phyloP scores from a whole-genome alignment of 92 coral and sea anemone species.

The Phenganax marumi region DNA sequence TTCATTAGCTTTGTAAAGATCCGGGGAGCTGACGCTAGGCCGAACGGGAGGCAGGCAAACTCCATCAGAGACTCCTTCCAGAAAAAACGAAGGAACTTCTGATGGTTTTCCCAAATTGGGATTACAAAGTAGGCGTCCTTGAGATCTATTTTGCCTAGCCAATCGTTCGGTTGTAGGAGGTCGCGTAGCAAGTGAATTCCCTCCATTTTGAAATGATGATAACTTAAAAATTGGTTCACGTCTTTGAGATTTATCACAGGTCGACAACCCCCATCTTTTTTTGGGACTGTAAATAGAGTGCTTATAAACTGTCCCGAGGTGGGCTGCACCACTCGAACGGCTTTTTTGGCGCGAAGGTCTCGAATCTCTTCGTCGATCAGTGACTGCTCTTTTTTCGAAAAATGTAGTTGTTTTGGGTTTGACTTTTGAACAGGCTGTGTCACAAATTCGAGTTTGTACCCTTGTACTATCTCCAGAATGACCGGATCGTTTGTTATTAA shows the following conservation, averaged over 20 bases:
- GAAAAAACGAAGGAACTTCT: neutral
- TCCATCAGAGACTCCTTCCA: neutral
- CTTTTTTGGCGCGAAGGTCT: neutral
- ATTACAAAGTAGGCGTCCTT: too few relatives aligned
- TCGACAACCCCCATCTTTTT: neutral
- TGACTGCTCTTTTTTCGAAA: neutral
- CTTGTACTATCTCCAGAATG: neutral
- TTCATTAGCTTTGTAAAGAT: constrained; percentile 17
- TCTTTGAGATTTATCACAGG: constrained; percentile 5
- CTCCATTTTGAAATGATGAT: constrained; percentile 12
- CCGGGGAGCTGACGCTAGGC: neutral
- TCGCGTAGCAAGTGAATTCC: too few relatives aligned
- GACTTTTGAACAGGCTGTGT: neutral
- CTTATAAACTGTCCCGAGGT: neutral
- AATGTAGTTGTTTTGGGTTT: neutral
- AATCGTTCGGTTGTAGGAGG: too few relatives aligned
- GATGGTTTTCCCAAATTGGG: constrained; percentile 5
- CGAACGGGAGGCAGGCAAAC: constrained; percentile 3
- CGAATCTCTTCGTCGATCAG: neutral
- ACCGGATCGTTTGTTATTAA: too few relatives aligned
- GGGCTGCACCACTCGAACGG: neutral
- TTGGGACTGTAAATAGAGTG: constrained; percentile 1
- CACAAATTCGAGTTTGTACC: constrained; percentile 2
- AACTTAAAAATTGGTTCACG: neutral
- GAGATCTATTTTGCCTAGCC: too few relatives aligned